Percentiles rank a stretch among this genome's conserved stretches.
These are phyloP conservation scores for Pachypanchax playfairii DNA, from an alignment of 2,113 vertebrate genomes.

Conservation along the genomic window DNA sequence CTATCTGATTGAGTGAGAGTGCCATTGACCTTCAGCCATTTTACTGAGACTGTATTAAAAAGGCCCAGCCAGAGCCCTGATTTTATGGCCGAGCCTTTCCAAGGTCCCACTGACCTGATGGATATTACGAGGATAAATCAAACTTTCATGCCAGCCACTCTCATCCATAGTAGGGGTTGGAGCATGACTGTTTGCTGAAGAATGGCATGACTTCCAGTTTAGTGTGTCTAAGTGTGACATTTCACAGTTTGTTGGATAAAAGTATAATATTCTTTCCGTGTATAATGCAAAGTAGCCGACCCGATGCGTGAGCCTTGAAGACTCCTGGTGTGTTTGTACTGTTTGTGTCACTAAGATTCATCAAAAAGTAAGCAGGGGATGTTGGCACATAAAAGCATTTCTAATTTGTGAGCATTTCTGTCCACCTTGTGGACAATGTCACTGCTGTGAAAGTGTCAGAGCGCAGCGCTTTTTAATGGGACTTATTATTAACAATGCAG, in stretches of 20 bases:
- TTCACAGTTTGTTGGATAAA: slow-evolving; percentile 13
- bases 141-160: slow-evolving; percentile 64
- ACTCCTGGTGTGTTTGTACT: not conserved
- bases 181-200: slow-evolving; percentile 52
- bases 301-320: not conserved
- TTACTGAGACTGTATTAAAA: slow-evolving; percentile 77
- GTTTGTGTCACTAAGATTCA: not conserved
- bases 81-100: slow-evolving; percentile 70
- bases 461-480: slow-evolving; percentile 20
- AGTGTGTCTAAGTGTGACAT: not conserved
- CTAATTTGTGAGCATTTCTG: slow-evolving; percentile 5
- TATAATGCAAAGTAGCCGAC: not conserved
- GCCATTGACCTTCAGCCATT: slow-evolving; percentile 72
- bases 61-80: slow-evolving; percentile 61
- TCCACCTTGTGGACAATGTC: not conserved
- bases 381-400: slow-evolving; percentile 12
- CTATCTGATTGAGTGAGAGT: slow-evolving; percentile 70
- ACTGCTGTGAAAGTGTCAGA: slow-evolving; percentile 14
- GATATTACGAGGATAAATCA: slow-evolving; percentile 79
- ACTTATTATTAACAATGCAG: slow-evolving; percentile 46
- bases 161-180: slow-evolving; percentile 47
- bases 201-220: slow-evolving; percentile 19
- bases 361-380: not conserved
- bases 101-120: slow-evolving; percentile 73
- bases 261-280: slow-evolving; percentile 1